Evolutionary conservation across 2,888 invertebrate species (phyloP), one percentile per base, ranked within the genome.

Genomic region (Stratiomys singularior): DNA sequence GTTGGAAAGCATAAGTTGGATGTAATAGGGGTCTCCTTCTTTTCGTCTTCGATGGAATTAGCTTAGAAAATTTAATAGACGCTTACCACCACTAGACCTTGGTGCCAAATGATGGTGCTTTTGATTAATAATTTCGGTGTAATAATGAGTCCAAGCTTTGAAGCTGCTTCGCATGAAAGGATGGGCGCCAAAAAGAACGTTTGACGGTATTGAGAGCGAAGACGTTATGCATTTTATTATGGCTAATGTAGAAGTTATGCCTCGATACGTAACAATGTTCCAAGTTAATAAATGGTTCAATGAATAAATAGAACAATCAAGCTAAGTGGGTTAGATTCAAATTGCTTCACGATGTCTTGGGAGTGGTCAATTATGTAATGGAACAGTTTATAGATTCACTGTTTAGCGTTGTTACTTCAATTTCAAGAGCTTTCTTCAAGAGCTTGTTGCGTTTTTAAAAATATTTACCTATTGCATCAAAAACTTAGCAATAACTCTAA

Each of bases 1-100:
- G 64, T 64, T 11, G 7, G 7, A 23, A 30, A 30, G n/a, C 64
- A 30, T 0, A 27, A 46, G 67, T 67, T 67, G 67, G 67, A 21
- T 44, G 9, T 46, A 67, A 67, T 67, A 37, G 64, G 27, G 23
- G 23, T 5, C 37, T 37, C 37, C 44, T 67, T 44, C 67, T 44
- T 67, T 67, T 67, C 44, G 67, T 46, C 67, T 67, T 67, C 44
- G 67, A 67, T 46, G 67, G 67, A 46, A 67, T 67, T 67, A 67
- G 67, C 67, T 37, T 27, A 67, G 67, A 44, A 67, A 67, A 67
- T 37, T 67, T 44, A 44, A 67, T 67, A 46, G 67, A 23, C 2
- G 21, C 37, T 44, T 21, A 18, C 18, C 15, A 64, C 64, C 64
- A 18, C 44, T 67, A 3, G 21, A 23, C 1, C 5, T 25, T 60